phyloP scores from a whole-genome alignment of 2,888 invertebrate species.

The Nomada fucata region DNA sequence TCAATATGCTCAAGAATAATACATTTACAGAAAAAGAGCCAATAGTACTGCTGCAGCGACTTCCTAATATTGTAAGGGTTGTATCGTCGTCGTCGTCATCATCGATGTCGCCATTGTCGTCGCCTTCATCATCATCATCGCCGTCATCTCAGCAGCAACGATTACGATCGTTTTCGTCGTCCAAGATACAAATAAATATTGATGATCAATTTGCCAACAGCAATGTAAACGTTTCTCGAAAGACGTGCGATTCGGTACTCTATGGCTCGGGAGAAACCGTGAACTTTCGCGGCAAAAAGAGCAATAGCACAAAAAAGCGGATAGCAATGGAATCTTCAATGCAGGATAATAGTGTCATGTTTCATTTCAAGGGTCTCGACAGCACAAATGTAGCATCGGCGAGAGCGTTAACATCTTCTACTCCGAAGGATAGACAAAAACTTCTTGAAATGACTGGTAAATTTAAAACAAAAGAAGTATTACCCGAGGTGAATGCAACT shows the following conservation, averaged over 20 bases:
- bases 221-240: neutral
- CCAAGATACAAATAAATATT: neutral
- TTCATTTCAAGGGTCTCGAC: too few species aligned
- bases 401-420: conserved; percentile 35
- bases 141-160: too few species aligned
- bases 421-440: conserved; percentile 18
- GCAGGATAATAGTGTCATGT: too few species aligned
- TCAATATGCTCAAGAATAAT: neutral
- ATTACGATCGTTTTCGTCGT: neutral
- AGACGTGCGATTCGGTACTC: neutral
- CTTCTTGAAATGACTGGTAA: conserved; percentile 22
- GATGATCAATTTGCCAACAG: neutral
- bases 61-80: neutral
- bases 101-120: too few species aligned
- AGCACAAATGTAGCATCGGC: neutral
- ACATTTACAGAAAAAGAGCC: conserved; percentile 19
- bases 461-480: neutral
- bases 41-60: conserved; percentile 34
- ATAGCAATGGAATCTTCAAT: too few species aligned
- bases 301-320: neutral
- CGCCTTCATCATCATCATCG: too few species aligned
- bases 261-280: neutral
- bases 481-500: neutral
- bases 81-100: neutral
- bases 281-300: neutral